phyloP scores from a whole-genome alignment of 2,113 vertebrate species.

The Carassius auratus region DNA sequence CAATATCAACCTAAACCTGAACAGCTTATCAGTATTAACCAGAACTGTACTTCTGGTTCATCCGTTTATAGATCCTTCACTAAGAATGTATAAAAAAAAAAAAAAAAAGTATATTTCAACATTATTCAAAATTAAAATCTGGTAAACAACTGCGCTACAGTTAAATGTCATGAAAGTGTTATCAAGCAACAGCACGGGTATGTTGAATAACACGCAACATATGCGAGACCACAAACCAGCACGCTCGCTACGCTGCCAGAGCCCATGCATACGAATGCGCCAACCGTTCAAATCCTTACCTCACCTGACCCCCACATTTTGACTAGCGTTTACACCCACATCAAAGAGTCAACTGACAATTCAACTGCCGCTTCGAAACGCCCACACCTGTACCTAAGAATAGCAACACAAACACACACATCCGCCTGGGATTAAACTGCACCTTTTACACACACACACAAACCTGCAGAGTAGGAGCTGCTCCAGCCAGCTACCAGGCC shows the following conservation, averaged over 20 bases:
- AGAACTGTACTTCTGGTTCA: not conserved
- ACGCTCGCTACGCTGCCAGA: not conserved
- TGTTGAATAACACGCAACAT: not conserved
- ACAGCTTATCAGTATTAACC: not conserved
- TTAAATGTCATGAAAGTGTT: slow-evolving; percentile 5
- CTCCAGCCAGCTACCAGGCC: slow-evolving; percentile 86
- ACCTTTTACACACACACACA: slow-evolving; percentile 52
- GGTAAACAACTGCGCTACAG: not conserved
- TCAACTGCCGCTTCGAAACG: not conserved
- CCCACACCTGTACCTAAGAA: not conserved
- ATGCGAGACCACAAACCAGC: slow-evolving; percentile 4
- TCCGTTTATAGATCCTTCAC: not conserved
- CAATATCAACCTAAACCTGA: not conserved
- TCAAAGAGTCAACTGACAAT: not conserved
- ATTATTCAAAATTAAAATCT: not conserved
- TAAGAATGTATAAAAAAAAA: not conserved
- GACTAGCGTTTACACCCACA: slow-evolving; percentile 6
- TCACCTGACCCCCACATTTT: not conserved
- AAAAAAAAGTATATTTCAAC: not conserved
- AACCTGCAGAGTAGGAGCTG: slow-evolving; percentile 90
- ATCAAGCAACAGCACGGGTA: not conserved
- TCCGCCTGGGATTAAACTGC: not conserved
- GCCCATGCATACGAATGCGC: not conserved
- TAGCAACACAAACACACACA: not conserved
- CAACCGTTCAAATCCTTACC: not conserved